Base-by-base conservation (phyloP, 2,888 invertebrate species). In the Ceramica pisi region DNA sequence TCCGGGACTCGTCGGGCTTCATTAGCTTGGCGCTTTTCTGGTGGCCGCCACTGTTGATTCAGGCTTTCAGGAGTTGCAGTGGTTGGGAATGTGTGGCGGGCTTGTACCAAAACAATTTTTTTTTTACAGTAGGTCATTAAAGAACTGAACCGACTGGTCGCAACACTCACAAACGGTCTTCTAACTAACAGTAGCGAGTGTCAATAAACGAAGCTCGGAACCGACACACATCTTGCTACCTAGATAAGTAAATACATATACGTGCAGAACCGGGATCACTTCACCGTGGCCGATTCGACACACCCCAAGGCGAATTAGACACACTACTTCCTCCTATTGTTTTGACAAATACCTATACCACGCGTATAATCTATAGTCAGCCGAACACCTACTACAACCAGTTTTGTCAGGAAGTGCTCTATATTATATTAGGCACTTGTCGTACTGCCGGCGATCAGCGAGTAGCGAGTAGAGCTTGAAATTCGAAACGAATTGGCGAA, bases 391-490 rank as follows among this genome's bases (percentile, higher is more conserved):
- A 71, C 75, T 9, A 66, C 8, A 84, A 84, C 83, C 75, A 46
- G 85, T 82, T 81, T 60, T 50, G 78, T 71, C 86, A 87, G 89
- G 89, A 89, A 89, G 85, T 87, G 83, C 74, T 86, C 85, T 70
- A 88, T 71, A 84, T 85, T 77, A 75, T 82, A 78, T 78, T 78
- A n/a, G n/a, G n/a, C n/a, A n/a, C n/a, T n/a, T n/a, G n/a, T n/a
- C n/a, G n/a, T n/a, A n/a, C n/a, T n/a, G n/a, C n/a, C n/a, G n/a
- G n/a, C n/a, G n/a, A n/a, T n/a, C n/a, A n/a, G n/a, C n/a, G n/a
- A n/a, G n/a, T n/a, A n/a, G n/a, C n/a, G n/a, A n/a, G n/a, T n/a
- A n/a, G n/a, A n/a, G n/a, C n/a, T n/a, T n/a, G n/a, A n/a, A n/a
- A n/a, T n/a, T n/a, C n/a, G n/a, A n/a, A n/a, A n/a, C n/a, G n/a